Conservation (phyloP, 2,797 vertebrate species). For the Nannoperca australis region DNA sequence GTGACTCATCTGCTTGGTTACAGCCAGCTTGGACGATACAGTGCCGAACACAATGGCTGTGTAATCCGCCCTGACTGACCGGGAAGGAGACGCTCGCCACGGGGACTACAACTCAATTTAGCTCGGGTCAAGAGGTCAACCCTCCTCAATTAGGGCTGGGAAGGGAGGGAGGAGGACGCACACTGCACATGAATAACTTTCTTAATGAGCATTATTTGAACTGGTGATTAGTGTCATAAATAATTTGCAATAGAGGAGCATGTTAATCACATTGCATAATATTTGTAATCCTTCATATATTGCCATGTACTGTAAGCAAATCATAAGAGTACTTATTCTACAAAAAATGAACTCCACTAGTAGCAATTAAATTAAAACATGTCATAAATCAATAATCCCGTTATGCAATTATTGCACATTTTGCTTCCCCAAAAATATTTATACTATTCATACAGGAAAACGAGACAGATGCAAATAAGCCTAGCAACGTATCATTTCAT, state of each 20-base stretch:
- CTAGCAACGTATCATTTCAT: constrained; percentile 52
- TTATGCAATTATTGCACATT: constrained; percentile 54
- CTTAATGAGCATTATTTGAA: constrained; percentile 86
- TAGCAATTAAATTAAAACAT: constrained; percentile 16
- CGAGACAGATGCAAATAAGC: constrained; percentile 45
- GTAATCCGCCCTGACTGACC: constrained; percentile 86
- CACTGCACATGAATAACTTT: constrained; percentile 84
- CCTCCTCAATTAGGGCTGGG: constrained; percentile 85
- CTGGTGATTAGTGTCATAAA: constrained; percentile 85
- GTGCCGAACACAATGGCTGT: constrained; percentile 82
- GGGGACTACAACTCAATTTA: constrained; percentile 89
- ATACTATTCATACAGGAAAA: constrained; percentile 32
- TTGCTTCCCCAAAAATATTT: constrained; percentile 23
- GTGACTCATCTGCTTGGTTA: constrained; percentile 87
- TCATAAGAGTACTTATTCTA: constrained; percentile 2
- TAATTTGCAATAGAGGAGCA: constrained; percentile 80
- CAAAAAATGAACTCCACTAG: constrained; percentile 2
- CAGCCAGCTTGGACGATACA: constrained; percentile 82
- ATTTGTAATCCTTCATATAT: constrained; percentile 70
- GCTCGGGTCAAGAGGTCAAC: constrained; percentile 85
- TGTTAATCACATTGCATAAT: constrained; percentile 79
- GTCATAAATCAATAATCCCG: constrained; percentile 53
- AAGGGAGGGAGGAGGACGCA: constrained; percentile 74
- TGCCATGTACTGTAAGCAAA: constrained; percentile 47
- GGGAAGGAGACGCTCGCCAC: constrained; percentile 85